Base-by-base conservation (phyloP, 2,797 vertebrate species). In the Cynodonichthys magdalenae region DNA sequence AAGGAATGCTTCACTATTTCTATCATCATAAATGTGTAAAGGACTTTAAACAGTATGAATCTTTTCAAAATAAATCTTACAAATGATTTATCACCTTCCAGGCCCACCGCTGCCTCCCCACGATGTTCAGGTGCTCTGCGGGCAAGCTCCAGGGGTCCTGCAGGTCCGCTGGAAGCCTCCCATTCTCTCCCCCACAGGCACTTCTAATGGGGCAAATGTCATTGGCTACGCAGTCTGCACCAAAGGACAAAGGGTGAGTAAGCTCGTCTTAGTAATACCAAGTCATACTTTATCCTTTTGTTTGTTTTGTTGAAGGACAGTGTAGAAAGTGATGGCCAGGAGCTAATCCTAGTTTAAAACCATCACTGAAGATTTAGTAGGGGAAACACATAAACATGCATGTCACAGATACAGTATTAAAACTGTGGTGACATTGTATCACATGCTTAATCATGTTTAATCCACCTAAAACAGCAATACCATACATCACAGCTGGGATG, bases 171-270 rank as follows among this genome's bases (percentile, higher is more conserved):
- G 97, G 96, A 98, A 94, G 79, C 95, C 95, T 2, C 97, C 96
- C 0, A 12, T 69, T 2, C 94, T 98, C 80, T 95, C 96, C 0
- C 87, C 94, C 3, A 84, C 94, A 0, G 96, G 97, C 59, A 95
- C 95, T 3, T 99, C 97, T 52, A 97, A 97, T 0, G 98, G 96
- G 9, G 98, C 97, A 69, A 95, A 74, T 0, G 96, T 99, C 19
- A 95, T 96, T 0, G 98, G 98, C 56, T 99, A 98, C 0, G 95
- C 94, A 28, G 96, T 99, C 53, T 99, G 96, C 52, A 96, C 94
- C 10, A 96, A 95, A 87, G 96, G 96, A 77, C 95, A 98, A 86
- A 94, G 92, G 95, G 98, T 99, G 88, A 83, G 79, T 73, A 15
- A 39, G 52, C 39, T 27, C 51, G 14, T 54, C 24, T 31, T 36